Percentiles rank a stretch among this genome's conserved stretches.
phyloP scores from a whole-genome alignment of 2,797 vertebrate genomes.

The Diplodus puntazzo region DNA sequence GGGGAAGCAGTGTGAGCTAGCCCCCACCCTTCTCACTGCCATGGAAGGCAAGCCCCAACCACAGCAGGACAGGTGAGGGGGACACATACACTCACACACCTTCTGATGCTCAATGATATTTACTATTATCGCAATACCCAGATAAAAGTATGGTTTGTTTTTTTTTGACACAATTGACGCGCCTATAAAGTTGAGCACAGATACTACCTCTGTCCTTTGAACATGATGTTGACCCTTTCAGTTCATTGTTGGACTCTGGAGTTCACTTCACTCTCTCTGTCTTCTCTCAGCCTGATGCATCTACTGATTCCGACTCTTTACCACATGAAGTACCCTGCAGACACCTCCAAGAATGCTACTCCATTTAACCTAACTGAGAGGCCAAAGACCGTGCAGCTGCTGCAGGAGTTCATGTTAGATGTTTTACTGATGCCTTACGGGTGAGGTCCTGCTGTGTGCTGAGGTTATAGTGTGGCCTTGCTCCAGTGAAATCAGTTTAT shows the following conservation, averaged over 20 bases:
- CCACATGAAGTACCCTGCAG: constrained; percentile 96
- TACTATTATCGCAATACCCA: neutral
- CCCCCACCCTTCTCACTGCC: constrained; percentile 96
- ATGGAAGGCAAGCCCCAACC: constrained; percentile 99
- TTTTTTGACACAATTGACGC: neutral
- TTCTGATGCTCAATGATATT: neutral
- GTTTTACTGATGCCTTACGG: constrained; percentile 99
- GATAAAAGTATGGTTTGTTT: neutral
- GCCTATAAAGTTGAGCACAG: neutral
- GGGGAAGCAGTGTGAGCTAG: constrained; percentile 96
- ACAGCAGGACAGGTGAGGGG: constrained; percentile 95
- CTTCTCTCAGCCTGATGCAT: constrained; percentile 94
- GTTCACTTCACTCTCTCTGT: constrained; percentile 57
- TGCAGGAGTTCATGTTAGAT: constrained; percentile 99
- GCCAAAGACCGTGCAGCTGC: constrained; percentile 97
- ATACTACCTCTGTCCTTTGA: neutral
- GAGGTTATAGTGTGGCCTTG: neutral
- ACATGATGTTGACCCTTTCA: neutral
- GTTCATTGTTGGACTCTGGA: neutral
- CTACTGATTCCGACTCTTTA: constrained; percentile 98
- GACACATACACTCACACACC: neutral
- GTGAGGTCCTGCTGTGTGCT: constrained; percentile 78
- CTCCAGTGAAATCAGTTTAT: neutral
- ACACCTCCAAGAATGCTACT: constrained; percentile 89
- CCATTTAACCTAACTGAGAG: constrained; percentile 96